Base-by-base conservation (phyloP, 2,113 vertebrate genomes). In the Carettochelys insculpta region DNA sequence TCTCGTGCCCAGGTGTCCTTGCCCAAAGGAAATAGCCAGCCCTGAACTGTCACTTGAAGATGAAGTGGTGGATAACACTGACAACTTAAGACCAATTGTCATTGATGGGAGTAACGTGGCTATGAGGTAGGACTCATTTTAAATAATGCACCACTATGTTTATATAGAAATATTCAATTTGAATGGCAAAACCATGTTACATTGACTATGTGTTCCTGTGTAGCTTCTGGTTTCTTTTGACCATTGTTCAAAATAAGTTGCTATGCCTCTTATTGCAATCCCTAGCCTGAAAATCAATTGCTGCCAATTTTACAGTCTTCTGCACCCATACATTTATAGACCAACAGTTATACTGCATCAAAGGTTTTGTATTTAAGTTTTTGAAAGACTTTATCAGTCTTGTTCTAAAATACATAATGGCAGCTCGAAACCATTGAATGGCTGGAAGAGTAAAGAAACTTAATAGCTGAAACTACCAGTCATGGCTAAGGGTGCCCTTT, bases 41-140 rank as follows among this genome's bases (percentile, higher is more conserved):
- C 99, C 99, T 8, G 99, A 99, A 95, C 94, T 98, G 86, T 99
- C 98, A 25, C 97, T 99, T 94, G 99, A 99, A 96, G 99, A 99
- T 54, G 99, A 99, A 95, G 96, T 98, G 75, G 95, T 98, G 83
- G 99, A 99, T 94, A 98, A 96, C 71, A 98, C 96, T 90, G 99
- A 99, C 93, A 99, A 99, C 97, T 97, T 99, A 94, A 98, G 99
- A 92, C 99, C 99, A 53, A 97, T 99, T 83, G 99, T 99, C 92
- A 98, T 99, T 77, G 99, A 99, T 92, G 99, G 99, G 94, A 99
- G 99, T 91, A 99, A 99, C 77, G 99, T 99, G 80, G 99, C 99
- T 85, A 99, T 99, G 99, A 99, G 99, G 99, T 99, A 98, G 94
- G 96, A 83, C 27, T 94, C 43, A 29, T 75, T 82, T 87, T 43